A percentile compares a stretch with the other conserved stretches of the same genome.
These are phyloP conservation scores for Petrophora chlorosata DNA, from an alignment of 2,888 invertebrate genomes.

Conservation along the genomic window DNA sequence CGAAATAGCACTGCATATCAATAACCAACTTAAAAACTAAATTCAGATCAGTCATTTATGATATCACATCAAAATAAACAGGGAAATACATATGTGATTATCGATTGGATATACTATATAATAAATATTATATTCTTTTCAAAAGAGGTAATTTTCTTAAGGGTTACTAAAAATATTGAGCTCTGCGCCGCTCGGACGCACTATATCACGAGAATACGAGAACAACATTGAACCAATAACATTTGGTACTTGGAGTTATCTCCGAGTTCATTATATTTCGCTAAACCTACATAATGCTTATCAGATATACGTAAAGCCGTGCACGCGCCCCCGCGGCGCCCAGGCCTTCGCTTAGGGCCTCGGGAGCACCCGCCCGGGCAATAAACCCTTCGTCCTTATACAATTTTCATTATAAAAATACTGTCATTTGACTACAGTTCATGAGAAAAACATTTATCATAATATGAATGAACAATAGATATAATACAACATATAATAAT, in stretches of 20 bases:
- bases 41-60: conserved; percentile 85
- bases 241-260: conserved; percentile 81
- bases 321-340: conserved; percentile 38
- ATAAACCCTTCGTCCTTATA: conserved; percentile 78
- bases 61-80: conserved; percentile 86
- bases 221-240: conserved; percentile 82
- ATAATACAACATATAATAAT: conserved; percentile 74
- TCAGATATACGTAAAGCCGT: conserved; percentile 78
- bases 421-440: conserved; percentile 85
- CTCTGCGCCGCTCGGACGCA: conserved; percentile 79
- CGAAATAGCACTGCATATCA: conserved; percentile 83
- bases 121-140: conserved; percentile 80
- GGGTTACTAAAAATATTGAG: conserved; percentile 84
- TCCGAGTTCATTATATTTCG: conserved; percentile 80
- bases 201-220: conserved; percentile 82
- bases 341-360: neutral
- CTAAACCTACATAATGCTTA: conserved; percentile 85
- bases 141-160: conserved; percentile 84
- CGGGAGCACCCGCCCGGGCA: conserved; percentile 51
- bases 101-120: conserved; percentile 79
- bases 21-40: conserved; percentile 85
- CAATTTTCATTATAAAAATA: conserved; percentile 84
- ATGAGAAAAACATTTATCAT: conserved; percentile 77
- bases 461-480: conserved; percentile 78
- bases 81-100: conserved; percentile 83